phyloP scores from a whole-genome alignment of 2,113 vertebrate species.

The Tetrao urogallus region DNA sequence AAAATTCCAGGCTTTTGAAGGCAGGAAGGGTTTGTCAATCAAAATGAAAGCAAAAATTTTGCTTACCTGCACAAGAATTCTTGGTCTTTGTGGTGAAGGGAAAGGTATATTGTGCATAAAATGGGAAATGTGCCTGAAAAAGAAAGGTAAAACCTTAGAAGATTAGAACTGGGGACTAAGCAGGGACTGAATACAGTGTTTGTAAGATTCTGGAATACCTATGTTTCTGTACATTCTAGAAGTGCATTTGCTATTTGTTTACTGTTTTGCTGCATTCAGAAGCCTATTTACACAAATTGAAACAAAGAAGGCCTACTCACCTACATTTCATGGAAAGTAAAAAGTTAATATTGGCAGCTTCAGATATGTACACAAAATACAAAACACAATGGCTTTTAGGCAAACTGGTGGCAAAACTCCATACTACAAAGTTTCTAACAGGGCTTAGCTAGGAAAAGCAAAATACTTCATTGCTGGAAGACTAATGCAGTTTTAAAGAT shows the following conservation, averaged over 20 bases:
- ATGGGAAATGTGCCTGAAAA: constrained; percentile 92
- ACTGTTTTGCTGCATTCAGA: not conserved
- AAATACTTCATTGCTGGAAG: not conserved
- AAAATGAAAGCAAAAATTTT: not conserved
- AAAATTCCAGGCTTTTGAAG: not conserved
- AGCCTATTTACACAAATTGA: not conserved
- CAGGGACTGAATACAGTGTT: not conserved
- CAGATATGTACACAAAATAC: not conserved
- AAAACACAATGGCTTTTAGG: not conserved
- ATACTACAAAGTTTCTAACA: not conserved
- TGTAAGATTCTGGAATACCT: not conserved
- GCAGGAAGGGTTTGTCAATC: not conserved
- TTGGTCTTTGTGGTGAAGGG: constrained; percentile 95
- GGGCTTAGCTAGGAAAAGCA: not conserved
- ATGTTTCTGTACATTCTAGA: not conserved
- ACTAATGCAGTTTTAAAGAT: not conserved
- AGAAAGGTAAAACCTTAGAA: not conserved
- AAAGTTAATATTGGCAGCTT: not conserved
- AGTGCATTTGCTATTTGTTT: not conserved
- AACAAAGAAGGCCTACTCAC: not conserved
- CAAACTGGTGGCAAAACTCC: not conserved
- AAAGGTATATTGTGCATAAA: constrained; percentile 98
- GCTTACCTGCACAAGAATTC: constrained; percentile 95
- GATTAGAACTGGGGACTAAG: not conserved
- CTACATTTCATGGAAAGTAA: not conserved